Conservation (phyloP, 2,113 vertebrate species). For the Alligator mississippiensis region DNA sequence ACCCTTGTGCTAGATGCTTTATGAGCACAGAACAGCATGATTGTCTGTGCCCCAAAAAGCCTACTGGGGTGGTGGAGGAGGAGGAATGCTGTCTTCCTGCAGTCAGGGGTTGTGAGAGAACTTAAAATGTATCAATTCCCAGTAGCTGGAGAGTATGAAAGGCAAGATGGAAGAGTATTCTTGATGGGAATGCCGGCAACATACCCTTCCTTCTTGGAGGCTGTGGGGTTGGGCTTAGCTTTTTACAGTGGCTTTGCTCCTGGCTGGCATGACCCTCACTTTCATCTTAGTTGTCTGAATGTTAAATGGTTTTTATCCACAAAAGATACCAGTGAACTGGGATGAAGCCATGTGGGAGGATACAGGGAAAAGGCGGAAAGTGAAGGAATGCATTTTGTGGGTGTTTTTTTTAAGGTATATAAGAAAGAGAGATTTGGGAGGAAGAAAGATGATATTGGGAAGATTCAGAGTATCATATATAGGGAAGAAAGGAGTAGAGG, state of each 20-base stretch:
- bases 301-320: background rate
- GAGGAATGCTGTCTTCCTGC: background rate
- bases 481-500: background rate
- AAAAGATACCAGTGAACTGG: background rate
- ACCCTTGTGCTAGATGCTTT: background rate
- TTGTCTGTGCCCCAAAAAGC: background rate
- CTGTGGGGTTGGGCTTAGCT: background rate
- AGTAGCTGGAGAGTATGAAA: background rate
- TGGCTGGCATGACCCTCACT: background rate
- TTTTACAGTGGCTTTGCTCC: background rate
- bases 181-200: background rate
- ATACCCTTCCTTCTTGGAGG: background rate
- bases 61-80: background rate
- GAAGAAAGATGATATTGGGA: background rate
- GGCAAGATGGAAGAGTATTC: background rate
- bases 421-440: background rate
- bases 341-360: background rate
- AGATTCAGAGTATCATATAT: background rate
- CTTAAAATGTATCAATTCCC: accelerated
- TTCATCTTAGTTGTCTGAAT: background rate
- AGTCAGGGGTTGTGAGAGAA: background rate
- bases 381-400: background rate
- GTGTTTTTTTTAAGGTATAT: background rate
- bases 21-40: background rate
- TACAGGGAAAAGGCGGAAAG: accelerated